Evolutionary conservation across 1,140 invertebrate species (phyloP), one percentile per base, ranked within the genome.

Genomic region (Philaenus spumarius): DNA sequence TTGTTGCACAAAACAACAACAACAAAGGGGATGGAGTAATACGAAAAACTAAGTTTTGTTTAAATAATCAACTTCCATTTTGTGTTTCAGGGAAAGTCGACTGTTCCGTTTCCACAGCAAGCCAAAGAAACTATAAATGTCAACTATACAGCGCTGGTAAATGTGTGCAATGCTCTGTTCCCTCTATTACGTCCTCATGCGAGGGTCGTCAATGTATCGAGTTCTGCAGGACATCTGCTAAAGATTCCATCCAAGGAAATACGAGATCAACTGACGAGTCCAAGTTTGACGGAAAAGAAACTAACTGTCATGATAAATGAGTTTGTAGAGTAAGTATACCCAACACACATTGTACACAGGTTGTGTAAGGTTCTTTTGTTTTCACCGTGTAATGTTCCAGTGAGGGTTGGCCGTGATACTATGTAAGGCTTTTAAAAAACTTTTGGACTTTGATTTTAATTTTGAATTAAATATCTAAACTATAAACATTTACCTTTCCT

Each of bases 121-220:
- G 89, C 87, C 0, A 79, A 83, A 63, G 75, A 82, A 59, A 89
- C 87, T 1, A 65, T 87, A 1, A 70, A 69, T 40, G 80, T 83
- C 0, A 91, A 91, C 70, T 89, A 83, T 66, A 85, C 82, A 65
- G 78, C 75, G 9, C 77, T 82, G 0, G 63, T 85, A 12, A 74
- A 76, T 42, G 75, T 83, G 17, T 89, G 84, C 62, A 71, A 85
- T 6, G 71, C 72, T 34, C 66, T 91, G 1, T 86, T 89, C 67
- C 87, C 87, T 5, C 61, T 90, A 5, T 70, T 91, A 6, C 71
- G 77, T 34, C 71, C 80, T 40, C 80, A 84, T 64, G 86, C 82
- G 6, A 77, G 83, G 69, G 84, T 92, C 20, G 82, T 89, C 0
- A 86, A 89, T 71, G 57, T 92, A 0, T 89, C 86, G 0, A 90